Base-by-base conservation (phyloP, 2,113 vertebrate genomes). In the Australoheros scitulus region DNA sequence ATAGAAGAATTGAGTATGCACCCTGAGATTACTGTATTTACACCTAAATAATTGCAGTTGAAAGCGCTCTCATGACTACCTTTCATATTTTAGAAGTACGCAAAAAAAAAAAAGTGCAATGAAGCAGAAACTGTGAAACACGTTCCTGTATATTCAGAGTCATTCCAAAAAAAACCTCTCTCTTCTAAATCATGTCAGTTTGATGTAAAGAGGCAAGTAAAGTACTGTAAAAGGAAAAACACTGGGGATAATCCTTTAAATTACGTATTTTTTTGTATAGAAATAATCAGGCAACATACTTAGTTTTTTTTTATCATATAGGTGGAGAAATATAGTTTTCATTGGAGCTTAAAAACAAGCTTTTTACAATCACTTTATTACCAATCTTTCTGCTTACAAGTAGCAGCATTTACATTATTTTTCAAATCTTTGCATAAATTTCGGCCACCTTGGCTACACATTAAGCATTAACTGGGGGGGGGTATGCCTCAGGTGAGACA, bases 391-490 rank as follows among this genome's bases (percentile, higher is more conserved):
- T 61, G 9, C 13, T 65, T 6, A 17, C 3, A 75, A 11, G 13
- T 20, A 18, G 58, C 11, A 38, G 24, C n/a, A 29, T 65, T 41
- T 82, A 36, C 3, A n/a, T 77, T 32, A 72, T 26, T n/a, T 72
- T 24, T 11, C 41, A 68, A 41, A 11, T 1, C 13, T 47, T 82
- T 61, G 4, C 29, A 2, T 59, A 13, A 13, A 26, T 55, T 4
- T 68, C 56, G n/a, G n/a, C 20, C 84, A 52, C 29, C 52, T 7
- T 57, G 58, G 60, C 26, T 87, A 20, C 75, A 80, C 75, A 70
- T 79, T 32, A 60, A 82, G 41, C 58, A 77, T 83, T 6, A 32
- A 20, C 15, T 76, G 34, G 29, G 77, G 52, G 22, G 34, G 34
- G 7, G 34, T 5, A 17, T n/a, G 56, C 47, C 60, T 81, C 36